Evolutionary conservation across 2,113 vertebrate species (phyloP), one percentile per base, ranked within the genome.

Genomic region (Crypturellus undulatus): DNA sequence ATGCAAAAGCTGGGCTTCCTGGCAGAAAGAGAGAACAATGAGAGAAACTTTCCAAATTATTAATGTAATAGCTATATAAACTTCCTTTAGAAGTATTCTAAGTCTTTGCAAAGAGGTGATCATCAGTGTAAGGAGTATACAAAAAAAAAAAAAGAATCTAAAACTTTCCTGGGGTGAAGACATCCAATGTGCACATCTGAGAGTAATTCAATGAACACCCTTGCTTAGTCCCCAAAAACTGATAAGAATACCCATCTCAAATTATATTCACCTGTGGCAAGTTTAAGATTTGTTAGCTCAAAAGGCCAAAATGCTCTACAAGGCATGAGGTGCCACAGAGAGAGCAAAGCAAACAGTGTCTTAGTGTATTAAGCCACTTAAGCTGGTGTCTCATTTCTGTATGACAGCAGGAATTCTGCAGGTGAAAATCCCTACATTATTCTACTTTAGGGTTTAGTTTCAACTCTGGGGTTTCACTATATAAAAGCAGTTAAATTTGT

Each of bases 41-140:
- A 88, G 15, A 21, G 6, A 95, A 93, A 30, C 1, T 72, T 90
- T 71, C 15, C 18, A 65, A 81, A 94, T 84, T 88, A 90, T 83
- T 94, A 79, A 90, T 87, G 77, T 87, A 94, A 82, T 51, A 68
- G 9, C 34, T 51, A 70, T 56, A 67, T 58, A 85, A 40, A 75
- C 30, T 51, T 34, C 28, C 32, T 90, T 89, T 62, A 43, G 42
- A 45, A 73, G 60, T 52, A 70, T 76, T 56, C 14, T 51, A 32
- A 68, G 16, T 72, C n/a, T 75, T 83, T 83, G 19, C 6, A 80
- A 77, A 92, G 58, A 76, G 84, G 30, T 5, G 65, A 51, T 26
- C n/a, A 76, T 24, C 22, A 79, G 26, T 83, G 11, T 34, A 51
- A 65, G 45, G 54, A 8, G 1, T 22, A 26, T n/a, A 63, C 1